Conservation (phyloP, 2,797 vertebrate species). For the Sebastes taczanowskii region DNA sequence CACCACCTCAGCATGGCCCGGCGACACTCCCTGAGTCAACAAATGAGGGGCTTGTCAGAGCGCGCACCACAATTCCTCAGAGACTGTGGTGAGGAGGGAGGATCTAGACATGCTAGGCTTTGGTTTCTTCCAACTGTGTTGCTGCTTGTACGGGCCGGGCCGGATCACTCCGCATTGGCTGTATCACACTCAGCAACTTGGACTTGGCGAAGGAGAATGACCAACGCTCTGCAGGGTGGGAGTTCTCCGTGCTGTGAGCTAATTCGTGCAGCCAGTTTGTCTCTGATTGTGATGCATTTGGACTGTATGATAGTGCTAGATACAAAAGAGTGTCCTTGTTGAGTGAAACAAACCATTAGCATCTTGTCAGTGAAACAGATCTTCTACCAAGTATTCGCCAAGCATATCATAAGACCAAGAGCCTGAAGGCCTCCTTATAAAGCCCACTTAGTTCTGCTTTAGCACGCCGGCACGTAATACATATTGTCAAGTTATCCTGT, state of each 20-base stretch:
- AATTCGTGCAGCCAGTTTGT: conserved; percentile 26
- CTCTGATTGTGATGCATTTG: conserved; percentile 15
- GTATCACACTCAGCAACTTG: conserved; percentile 22
- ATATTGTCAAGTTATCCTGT: conserved; percentile 48
- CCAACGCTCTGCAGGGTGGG: conserved; percentile 35
- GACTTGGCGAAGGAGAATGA: conserved; percentile 29
- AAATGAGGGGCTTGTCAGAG: conserved; percentile 81
- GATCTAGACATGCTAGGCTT: conserved; percentile 71
- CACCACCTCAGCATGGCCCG: conserved; percentile 79
- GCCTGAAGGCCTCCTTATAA: background rate
- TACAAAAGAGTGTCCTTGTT: background rate
- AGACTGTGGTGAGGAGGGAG: conserved; percentile 77
- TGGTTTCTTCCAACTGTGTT: conserved; percentile 73
- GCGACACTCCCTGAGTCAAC: conserved; percentile 85
- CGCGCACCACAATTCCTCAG: conserved; percentile 80
- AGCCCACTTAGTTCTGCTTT: conserved; percentile 17
- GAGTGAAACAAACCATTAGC: conserved; percentile 14
- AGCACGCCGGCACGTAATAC: conserved; percentile 27
- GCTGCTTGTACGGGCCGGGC: conserved; percentile 44
- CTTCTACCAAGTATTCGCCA: background rate
- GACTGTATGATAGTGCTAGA: background rate
- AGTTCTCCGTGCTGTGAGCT: conserved; percentile 33
- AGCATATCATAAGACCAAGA: conserved; percentile 11
- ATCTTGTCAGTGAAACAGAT: background rate
- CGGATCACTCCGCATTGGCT: conserved; percentile 33